Evolutionary conservation across 2,113 vertebrate species (phyloP), one percentile per base, ranked within the genome.

Genomic region (Haliaeetus leucogaster): DNA sequence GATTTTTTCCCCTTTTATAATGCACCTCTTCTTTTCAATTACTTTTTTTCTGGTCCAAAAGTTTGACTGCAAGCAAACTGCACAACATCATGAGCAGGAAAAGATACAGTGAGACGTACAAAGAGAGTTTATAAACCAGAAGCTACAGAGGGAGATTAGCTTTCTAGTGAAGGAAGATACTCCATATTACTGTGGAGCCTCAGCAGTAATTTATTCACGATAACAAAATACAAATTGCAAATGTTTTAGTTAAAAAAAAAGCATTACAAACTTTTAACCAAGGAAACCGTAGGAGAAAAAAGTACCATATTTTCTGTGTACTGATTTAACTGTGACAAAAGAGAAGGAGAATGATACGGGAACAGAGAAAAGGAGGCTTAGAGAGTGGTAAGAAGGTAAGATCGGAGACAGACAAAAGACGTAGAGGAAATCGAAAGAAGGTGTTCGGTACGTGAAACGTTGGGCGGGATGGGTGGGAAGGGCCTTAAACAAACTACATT

Each of bases 201-300:
- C 72, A 61, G 32, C 19, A 66, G 55, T 17, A 92, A 85, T 26
- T 29, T 34, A 34, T 38, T 65, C 30, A 72, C 2, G 2, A n/a
- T 9, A 50, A 68, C n/a, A 90, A 83, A 47, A 40, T 6, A 70
- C 0, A 62, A 42, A 84, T 13, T 23, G 5, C 15, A 93, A 76
- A 38, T 0, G 3, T 4, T 77, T n/a, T 15, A 27, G 27, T 13
- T 9, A 4, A 18, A 56, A 34, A 45, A n/a, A 68, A 43, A 3
- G 5, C 5, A 9, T n/a, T 27, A 45, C 10, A 40, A 68, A 29
- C 11, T 56, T 82, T 82, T 79, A 36, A n/a, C 11, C 27, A 71
- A 22, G 18, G 8, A 67, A 67, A 58, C 5, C n/a, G 17, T n/a
- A 56, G 40, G 34, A 86, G 17, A 47, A 83, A 83, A 38, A 48